These are phyloP conservation scores for Drosophila ananassae DNA, from an alignment of 1,140 invertebrate genomes.

Conservation along the genomic window DNA sequence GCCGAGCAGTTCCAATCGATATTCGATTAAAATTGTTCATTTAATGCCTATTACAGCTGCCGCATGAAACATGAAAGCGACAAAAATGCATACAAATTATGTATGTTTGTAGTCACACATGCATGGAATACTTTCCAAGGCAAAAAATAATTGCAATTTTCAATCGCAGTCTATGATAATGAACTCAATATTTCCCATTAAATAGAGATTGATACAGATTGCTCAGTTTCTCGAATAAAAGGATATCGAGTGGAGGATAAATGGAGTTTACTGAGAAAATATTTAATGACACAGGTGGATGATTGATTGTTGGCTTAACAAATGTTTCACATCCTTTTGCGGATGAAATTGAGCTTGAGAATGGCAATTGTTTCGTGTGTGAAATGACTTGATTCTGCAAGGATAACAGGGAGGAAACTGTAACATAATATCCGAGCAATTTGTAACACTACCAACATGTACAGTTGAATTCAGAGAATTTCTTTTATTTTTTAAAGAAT, in stretches of 20 bases:
- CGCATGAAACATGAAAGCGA: conserved; percentile 1
- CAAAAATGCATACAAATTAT: neutral
- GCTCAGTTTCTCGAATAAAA: neutral
- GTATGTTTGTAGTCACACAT: neutral
- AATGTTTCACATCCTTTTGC: conserved; percentile 9
- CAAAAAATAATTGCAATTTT: conserved; percentile 38
- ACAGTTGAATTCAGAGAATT: no score
- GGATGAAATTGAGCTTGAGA: conserved; percentile 30
- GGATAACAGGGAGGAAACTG: neutral
- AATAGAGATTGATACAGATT: conserved; percentile 24
- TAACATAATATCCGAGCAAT: neutral
- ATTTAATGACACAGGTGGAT: conserved; percentile 4
- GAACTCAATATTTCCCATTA: conserved; percentile 28
- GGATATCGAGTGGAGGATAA: neutral
- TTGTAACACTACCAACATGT: no score
- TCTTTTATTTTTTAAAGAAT: neutral
- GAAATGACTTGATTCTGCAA: conserved; percentile 5
- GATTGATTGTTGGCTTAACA: conserved; percentile 36
- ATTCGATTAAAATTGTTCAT: conserved; percentile 55
- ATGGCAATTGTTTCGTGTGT: conserved; percentile 16
- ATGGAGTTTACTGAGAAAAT: conserved; percentile 1
- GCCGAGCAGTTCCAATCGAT: conserved; percentile 47
- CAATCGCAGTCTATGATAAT: conserved; percentile 38
- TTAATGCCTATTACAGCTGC: conserved; percentile 34
- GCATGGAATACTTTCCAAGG: conserved; percentile 25